Base-by-base conservation (phyloP, 2,888 invertebrate genomes). In the Drosophila gaucha region DNA sequence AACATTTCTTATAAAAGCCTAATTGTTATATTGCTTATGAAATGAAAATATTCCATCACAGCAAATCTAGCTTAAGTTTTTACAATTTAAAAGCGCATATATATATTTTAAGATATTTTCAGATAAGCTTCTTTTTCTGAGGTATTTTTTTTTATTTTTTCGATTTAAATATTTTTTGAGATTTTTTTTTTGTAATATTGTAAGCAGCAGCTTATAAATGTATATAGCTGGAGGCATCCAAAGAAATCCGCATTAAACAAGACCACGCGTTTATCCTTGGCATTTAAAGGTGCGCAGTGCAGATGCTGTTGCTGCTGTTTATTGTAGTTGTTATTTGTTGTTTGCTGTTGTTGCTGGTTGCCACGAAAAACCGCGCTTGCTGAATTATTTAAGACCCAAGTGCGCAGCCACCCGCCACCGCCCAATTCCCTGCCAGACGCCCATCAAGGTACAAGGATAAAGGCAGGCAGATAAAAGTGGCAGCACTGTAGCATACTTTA, bases 321-420 rank as follows among this genome's bases (percentile, higher is more conserved):
- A 31, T 52, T 24, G 33, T 52, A 51, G 39, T 44, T 67, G 44
- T 14, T 59, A 35, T 26, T 38, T 62, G 24, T 31, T 64, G 51
- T 36, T 77, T 73, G 52, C 12, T 58, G 58, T 39, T 65, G 52
- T 10, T 58, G 58, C 36, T 65, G 65, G 50, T 44, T 50, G 63
- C 55, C 66, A 58, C 64, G 54, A 70, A 80, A 77, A 84, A 71
- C 84, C 71, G 78, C 76, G 76, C 74, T 78, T 85, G 66, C 80
- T 84, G 76, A 86, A 84, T 85, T 86, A 87, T 84, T 87, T 85
- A 84, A 78, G 59, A 68, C 71, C 76, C 85, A 84, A 85, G 82
- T 76, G 78, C 64, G 67, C 80, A 69, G 62, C 64, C 12, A 2
- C 30, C 5, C 10, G n/a, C 16, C 10, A 1, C 38, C n/a, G 4